Conservation (phyloP, 2,797 vertebrate species). For the Lutjanus argentimaculatus region DNA sequence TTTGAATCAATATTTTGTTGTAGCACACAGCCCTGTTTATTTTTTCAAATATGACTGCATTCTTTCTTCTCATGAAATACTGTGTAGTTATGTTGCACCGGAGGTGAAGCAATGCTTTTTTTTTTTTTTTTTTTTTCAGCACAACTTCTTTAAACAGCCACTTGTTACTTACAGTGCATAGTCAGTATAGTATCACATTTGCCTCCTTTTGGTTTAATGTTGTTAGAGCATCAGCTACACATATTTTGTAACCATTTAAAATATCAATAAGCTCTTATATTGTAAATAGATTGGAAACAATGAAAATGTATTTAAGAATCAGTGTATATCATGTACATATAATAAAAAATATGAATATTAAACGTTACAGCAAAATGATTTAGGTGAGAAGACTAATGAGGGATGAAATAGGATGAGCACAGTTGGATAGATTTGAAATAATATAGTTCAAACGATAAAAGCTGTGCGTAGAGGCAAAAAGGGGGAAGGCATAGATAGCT, state of each 20-base stretch:
- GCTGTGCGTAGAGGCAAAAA: constrained; percentile 28
- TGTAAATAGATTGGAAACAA: constrained; percentile 87
- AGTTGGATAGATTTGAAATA: constrained; percentile 37
- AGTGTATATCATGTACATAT: constrained; percentile 89
- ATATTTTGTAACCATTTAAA: constrained; percentile 77
- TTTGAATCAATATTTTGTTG: constrained; percentile 44
- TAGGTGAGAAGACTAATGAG: constrained; percentile 68
- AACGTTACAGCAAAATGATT: constrained; percentile 64
- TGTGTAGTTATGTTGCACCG: constrained; percentile 27
- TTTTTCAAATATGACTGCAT: constrained; percentile 48
- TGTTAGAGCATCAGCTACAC: constrained; percentile 69
- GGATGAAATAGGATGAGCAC: constrained; percentile 50
- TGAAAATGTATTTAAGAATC: constrained; percentile 88
- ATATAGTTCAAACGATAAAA: constrained; percentile 38
- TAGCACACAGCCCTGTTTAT: constrained; percentile 42
- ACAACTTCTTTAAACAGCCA: constrained; percentile 44
- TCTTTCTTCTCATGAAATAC: constrained; percentile 41
- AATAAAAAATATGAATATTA: constrained; percentile 76
- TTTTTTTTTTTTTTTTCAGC: not conserved
- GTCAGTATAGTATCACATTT: constrained; percentile 59
- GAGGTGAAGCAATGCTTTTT: constrained; percentile 29
- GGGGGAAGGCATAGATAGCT: constrained; percentile 35
- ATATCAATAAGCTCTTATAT: constrained; percentile 86
- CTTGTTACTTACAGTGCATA: constrained; percentile 42
- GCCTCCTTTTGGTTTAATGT: constrained; percentile 59